A percentile compares a stretch with the other conserved stretches of the same genome.
phyloP scores from a whole-genome alignment of 2,888 invertebrate genomes.

The Smittia aterrima region DNA sequence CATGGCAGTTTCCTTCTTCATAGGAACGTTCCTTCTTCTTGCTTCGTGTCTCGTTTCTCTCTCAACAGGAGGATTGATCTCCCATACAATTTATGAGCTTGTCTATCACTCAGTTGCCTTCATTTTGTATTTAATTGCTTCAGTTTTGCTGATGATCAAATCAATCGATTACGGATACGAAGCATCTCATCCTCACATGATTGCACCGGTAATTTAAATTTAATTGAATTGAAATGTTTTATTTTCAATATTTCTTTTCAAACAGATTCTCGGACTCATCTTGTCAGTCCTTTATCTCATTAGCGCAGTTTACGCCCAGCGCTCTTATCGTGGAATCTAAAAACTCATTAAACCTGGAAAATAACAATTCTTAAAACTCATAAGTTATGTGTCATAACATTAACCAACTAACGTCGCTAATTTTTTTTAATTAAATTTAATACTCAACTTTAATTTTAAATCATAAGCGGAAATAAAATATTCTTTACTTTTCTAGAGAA shows the following conservation, averaged over 20 bases:
- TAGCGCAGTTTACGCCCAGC: slow-evolving; percentile 74
- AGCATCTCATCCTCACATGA: slow-evolving; percentile 62
- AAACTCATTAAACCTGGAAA: no score
- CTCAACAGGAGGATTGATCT: slow-evolving; percentile 77
- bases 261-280: slow-evolving; percentile 72
- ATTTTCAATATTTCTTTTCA: slow-evolving; percentile 39
- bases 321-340: slow-evolving; percentile 73
- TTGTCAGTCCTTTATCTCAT: slow-evolving; percentile 70
- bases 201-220: slow-evolving; percentile 66
- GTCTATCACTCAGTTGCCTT: slow-evolving; percentile 76
- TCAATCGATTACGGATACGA: slow-evolving; percentile 58
- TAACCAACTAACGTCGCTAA: no score
- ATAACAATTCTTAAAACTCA: no score
- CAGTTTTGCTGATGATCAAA: slow-evolving; percentile 66
- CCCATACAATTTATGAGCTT: slow-evolving; percentile 78
- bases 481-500: no score
- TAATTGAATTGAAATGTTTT: not conserved
- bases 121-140: slow-evolving; percentile 68
- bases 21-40: slow-evolving; percentile 74
- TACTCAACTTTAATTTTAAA: no score
- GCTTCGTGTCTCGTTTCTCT: slow-evolving; percentile 73
- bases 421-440: no score
- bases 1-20: slow-evolving; percentile 72
- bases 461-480: no score
- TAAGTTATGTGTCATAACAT: no score